A percentile compares a stretch with the other conserved stretches of the same genome.
Conservation (phyloP, 2,113 vertebrate genomes). For the Microtus ochrogaster region DNA sequence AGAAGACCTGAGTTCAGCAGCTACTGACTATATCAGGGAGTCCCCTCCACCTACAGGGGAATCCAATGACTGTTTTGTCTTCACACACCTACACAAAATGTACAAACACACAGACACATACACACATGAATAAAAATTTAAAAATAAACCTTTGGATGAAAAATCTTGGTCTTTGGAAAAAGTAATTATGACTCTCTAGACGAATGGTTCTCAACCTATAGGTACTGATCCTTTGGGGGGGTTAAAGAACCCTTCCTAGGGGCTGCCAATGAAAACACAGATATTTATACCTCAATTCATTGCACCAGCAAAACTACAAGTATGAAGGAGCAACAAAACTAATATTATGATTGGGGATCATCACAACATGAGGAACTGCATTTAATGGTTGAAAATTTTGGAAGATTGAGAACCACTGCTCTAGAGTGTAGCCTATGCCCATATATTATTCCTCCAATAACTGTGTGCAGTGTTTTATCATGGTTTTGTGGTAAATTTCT, state of each 20-base stretch:
- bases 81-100: not conserved
- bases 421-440: not conserved
- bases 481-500: not conserved
- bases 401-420: not conserved
- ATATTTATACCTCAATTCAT: not conserved
- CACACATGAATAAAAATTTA: not conserved
- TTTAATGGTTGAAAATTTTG: not conserved
- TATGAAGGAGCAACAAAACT: not conserved
- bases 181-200: not conserved
- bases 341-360: not conserved
- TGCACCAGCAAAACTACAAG: not conserved
- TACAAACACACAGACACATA: not conserved
- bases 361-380: not conserved
- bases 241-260: not conserved
- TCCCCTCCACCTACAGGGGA: too few species aligned
- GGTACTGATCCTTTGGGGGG: fast-evolving
- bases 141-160: not conserved
- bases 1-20: not conserved
- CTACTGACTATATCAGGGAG: not conserved
- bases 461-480: not conserved
- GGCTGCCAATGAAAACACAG: not conserved
- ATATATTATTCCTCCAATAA: not conserved
- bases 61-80: not conserved
- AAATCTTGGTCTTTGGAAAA: not conserved
- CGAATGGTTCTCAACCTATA: not conserved